phyloP scores from a whole-genome alignment of 1,140 invertebrate species.

The Lepidurus couesii region DNA sequence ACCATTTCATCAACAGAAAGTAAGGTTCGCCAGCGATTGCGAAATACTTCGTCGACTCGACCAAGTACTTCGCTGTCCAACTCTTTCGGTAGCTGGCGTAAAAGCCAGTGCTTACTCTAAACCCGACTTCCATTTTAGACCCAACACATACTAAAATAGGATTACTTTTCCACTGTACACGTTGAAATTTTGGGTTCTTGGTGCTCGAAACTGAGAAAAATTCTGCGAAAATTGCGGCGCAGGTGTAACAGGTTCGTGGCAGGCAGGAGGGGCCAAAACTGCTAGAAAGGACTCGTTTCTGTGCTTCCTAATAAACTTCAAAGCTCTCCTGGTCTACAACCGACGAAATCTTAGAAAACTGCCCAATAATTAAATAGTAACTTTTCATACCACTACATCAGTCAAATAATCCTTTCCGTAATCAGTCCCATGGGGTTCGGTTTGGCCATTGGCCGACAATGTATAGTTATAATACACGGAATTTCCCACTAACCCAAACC shows the following conservation, averaged over 20 bases:
- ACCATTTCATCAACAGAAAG: constrained; percentile 82
- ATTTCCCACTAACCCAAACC: constrained; percentile 73
- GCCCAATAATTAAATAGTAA: neutral
- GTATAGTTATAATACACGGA: constrained; percentile 83
- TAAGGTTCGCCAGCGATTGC: constrained; percentile 66
- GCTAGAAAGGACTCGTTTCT: constrained; percentile 63
- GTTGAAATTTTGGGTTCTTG: constrained; percentile 70
- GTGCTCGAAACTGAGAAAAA: constrained; percentile 56
- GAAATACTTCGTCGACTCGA: constrained; percentile 61
- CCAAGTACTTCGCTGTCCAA: constrained; percentile 53
- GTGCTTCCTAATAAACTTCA: constrained; percentile 51
- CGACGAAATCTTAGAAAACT: constrained; percentile 34
- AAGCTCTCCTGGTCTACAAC: constrained; percentile 51
- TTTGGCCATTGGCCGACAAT: constrained; percentile 71
- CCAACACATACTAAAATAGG: neutral
- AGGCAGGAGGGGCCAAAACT: constrained; percentile 74
- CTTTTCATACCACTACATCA: constrained; percentile 67
- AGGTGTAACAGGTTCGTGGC: constrained; percentile 75
- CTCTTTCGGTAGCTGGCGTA: constrained; percentile 55
- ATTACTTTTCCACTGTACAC: constrained; percentile 40
- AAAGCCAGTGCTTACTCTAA: constrained; percentile 74
- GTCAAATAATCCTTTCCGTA: constrained; percentile 70
- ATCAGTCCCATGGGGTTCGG: constrained; percentile 50
- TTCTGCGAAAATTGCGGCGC: constrained; percentile 60
- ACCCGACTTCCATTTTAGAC: constrained; percentile 30